A percentile compares a stretch with the other conserved stretches of the same genome.
phyloP scores from a whole-genome alignment of 1,140 invertebrate species.

The Tetranychus urticae region DNA sequence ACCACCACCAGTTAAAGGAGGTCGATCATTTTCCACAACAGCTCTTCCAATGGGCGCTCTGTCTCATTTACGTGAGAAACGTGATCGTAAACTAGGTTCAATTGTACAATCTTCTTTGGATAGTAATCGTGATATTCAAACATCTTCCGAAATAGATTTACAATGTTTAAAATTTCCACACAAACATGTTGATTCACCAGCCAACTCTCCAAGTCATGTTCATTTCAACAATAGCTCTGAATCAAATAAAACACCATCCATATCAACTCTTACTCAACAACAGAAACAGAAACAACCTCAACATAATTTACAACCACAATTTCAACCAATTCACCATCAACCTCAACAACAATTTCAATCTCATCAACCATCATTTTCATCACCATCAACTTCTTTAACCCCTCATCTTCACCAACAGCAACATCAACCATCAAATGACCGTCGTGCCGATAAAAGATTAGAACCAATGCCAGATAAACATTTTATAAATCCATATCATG shows the following conservation, averaged over 20 bases:
- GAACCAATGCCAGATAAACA: neutral
- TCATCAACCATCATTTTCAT: too few species aligned
- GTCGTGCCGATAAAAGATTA: neutral
- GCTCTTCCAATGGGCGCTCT: conserved; percentile 15
- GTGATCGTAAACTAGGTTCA: conserved; percentile 17
- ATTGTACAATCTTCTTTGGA: conserved; percentile 15
- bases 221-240: too few species aligned
- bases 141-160: neutral
- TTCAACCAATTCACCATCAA: too few species aligned
- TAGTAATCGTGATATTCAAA: neutral
- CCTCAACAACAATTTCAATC: too few species aligned
- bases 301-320: neutral
- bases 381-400: too few species aligned
- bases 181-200: neutral
- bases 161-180: neutral
- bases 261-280: neutral
- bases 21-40: conserved; percentile 15
- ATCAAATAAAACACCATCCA: neutral
- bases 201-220: too few species aligned
- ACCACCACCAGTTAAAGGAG: conserved; percentile 1
- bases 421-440: too few species aligned
- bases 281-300: neutral
- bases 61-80: conserved; percentile 3
- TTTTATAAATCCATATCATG: neutral
- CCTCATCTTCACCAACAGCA: too few species aligned